Base-by-base conservation (phyloP, 2,888 invertebrate genomes). In the Xanthia icteritia region DNA sequence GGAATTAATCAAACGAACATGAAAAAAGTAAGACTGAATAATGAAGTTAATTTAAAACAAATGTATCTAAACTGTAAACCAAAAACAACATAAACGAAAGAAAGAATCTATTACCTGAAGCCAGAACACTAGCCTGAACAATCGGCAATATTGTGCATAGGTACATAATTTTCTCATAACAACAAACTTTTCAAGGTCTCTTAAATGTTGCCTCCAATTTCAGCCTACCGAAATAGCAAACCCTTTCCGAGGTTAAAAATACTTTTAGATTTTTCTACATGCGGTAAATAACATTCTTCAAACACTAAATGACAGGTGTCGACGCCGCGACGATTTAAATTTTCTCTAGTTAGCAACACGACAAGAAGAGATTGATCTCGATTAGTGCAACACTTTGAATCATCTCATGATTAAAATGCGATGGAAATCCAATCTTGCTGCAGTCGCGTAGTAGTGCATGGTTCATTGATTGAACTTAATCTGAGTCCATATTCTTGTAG, bases 391-490 rank as follows among this genome's bases (percentile, higher is more conserved):
- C 23, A 75, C 36, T 74, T 48, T 63, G 9, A 76, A 69, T 70
- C 65, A 63, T 83, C 36, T 42, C 9, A 23, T 70, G 77, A 84
- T 83, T 70, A 73, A 77, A 75, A 66, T 76, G 76, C 73, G n/a
- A 54, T 63, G 70, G n/a, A 48, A 31, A 64, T 71, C 66, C 76
- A 67, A 75, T 82, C 67, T 72, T 51, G 58, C 20, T 73, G 73
- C 77, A 73, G 65, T 73, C 48, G 64, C n/a, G 72, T 60, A 74
- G 68, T 61, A 54, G 51, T 39, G 69, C 73, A 79, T 54, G 60
- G 78, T 81, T 72, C 51, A 82, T 84, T 88, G 80, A 81, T 87
- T 87, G 86, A 81, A 81, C 81, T 81, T 84, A 85, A 87, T 88
- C 76, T 39, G 80, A 74, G 71, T 77, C 73, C 80, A 84, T 83